Base-by-base conservation (phyloP, 2,888 invertebrate genomes). In the Ligdia adustata region DNA sequence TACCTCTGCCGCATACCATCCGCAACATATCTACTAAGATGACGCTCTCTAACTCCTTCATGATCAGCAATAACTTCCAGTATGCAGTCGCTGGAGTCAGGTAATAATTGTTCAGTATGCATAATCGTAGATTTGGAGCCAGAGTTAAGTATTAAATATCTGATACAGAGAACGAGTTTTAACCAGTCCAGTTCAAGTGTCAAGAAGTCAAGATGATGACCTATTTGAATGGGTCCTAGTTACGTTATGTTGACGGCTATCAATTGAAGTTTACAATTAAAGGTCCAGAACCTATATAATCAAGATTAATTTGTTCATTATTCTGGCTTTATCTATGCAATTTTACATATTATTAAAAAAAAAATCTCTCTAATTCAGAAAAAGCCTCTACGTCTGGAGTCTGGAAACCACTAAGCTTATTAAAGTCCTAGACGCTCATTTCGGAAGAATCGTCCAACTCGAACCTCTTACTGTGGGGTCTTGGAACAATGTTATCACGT, bases 71-170 rank as follows among this genome's bases (percentile, higher is more conserved):
- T 18, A 95, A 95, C 48, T 94, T 95, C 64, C 95, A 96, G 66
- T 98, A 97, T 71, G 97, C 98, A 0, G 97, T 99, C 0, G 99
- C 98, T 22, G 99, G 98, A 1, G 98, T 99, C 1, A 93, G 95
- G 95, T 95, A 42, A 39, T 9, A 5, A 11, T 9, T 9, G n/a
- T n/a, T n/a, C n/a, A n/a, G n/a, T n/a, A n/a, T n/a, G n/a, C n/a
- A n/a, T n/a, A n/a, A n/a, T n/a, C n/a, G n/a, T n/a, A n/a, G n/a
- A n/a, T n/a, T n/a, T n/a, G n/a, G n/a, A n/a, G n/a, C n/a, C n/a
- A n/a, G n/a, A n/a, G n/a, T n/a, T n/a, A n/a, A n/a, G n/a, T n/a
- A n/a, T n/a, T n/a, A n/a, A n/a, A n/a, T n/a, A n/a, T n/a, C n/a
- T n/a, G n/a, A n/a, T n/a, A n/a, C n/a, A n/a, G n/a, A n/a, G n/a